Evolutionary conservation across 2,113 vertebrate genomes (phyloP), one percentile per base, ranked within the genome.

Genomic region (Neolamprologus toae): DNA sequence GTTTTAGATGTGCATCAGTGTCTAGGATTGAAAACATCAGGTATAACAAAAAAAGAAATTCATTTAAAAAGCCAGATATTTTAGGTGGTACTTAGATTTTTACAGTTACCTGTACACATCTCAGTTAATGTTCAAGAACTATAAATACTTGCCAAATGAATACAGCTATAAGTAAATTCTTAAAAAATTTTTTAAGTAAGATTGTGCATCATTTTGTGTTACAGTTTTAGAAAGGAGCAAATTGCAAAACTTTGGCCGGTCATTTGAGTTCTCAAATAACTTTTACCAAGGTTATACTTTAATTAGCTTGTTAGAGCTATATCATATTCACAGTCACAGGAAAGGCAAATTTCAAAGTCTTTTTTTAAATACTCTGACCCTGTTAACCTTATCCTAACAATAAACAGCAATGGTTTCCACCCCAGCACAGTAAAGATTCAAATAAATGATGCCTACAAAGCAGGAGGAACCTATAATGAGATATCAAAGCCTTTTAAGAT

Each of bases 111-210:
- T 35, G 31, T 66, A 35, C 9, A 66, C 6, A 35, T 12, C 17
- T 2, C 61, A 35, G 61, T 66, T 59, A 28, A 28, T 59, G 61
- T 35, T 19, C 19, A 35, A 37, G 33, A 11, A 66, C 59, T 35
- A 63, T 17, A 63, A 63, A 63, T 11, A 33, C 3, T 2, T 7
- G 28, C 6, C 31, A 66, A 37, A 66, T n/a, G 3, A 71, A 71
- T 9, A 42, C n/a, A 71, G 40, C 21, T 42, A 45, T 16, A 71
- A 23, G 13, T 71, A 26, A 42, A 10, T 71, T 71, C 12, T 47
- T 47, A 3, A 47, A 47, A 47, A 45, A 4, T 0, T 0, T 0
- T 7, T 35, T 3, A 33, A 76, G 23, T 45, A 47, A 19, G 9
- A 5, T 11, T 73, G n/a, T 16, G 37, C 13, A 73, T 26, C 21